Evolutionary conservation across 2,797 vertebrate species (phyloP).

Genomic region (Sebastiscus tertius): DNA sequence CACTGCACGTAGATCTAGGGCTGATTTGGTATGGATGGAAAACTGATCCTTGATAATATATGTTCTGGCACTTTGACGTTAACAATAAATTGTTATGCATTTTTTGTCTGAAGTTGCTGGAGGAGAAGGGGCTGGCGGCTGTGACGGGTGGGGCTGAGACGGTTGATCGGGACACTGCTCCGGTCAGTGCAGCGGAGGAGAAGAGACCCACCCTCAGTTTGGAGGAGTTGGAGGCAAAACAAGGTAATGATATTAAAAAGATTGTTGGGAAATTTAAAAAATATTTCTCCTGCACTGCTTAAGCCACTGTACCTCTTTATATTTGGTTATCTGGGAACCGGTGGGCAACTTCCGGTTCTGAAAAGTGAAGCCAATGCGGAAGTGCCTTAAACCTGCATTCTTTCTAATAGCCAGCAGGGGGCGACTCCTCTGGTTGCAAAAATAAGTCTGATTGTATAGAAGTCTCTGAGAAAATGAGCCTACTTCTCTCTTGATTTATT

Average conservation of each 20-base stretch:
- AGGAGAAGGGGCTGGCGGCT: conserved; percentile 77
- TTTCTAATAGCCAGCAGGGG: no score
- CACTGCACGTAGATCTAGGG: neutral
- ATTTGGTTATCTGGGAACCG: neutral
- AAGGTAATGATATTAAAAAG: conserved; percentile 82
- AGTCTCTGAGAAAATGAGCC: no score
- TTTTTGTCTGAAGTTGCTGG: conserved; percentile 72
- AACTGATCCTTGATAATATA: neutral
- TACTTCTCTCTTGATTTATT: no score
- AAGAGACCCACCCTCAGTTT: conserved; percentile 90
- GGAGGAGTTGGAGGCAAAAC: conserved; percentile 96
- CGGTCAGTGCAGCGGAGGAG: conserved; percentile 83
- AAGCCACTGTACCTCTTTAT: neutral
- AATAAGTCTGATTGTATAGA: no score
- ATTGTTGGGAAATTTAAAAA: neutral
- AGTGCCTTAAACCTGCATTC: no score
- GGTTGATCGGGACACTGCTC: conserved; percentile 58
- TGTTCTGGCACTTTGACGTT: neutral
- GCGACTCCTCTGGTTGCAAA: no score
- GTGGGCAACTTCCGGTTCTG: no score
- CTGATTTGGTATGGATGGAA: neutral
- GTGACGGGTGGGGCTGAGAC: conserved; percentile 65
- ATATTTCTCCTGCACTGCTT: neutral
- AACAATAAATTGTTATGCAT: neutral
- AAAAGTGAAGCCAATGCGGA: no score